Percentiles rank a stretch among this genome's conserved stretches.
Conservation (phyloP, 1,140 invertebrate genomes). For the Globodera ellingtonae region DNA sequence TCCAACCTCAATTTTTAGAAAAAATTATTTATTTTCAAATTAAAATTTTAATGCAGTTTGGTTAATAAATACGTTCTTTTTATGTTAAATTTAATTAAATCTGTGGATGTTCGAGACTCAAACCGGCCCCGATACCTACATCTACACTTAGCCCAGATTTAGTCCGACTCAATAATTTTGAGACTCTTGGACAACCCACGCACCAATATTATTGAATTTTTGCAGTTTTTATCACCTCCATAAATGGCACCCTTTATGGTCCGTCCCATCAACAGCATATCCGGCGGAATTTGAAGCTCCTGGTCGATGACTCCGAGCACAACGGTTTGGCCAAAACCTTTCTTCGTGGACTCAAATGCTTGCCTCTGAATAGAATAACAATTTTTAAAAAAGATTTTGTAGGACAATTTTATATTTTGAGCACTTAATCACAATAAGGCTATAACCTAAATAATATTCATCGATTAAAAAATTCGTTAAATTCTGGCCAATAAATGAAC, state of each 20-base stretch:
- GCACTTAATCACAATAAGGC: slow-evolving; percentile 70
- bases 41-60: too few relatives aligned
- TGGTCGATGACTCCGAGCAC: slow-evolving; percentile 77
- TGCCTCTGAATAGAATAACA: slow-evolving; percentile 88
- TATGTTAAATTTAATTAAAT: background rate
- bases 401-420: slow-evolving; percentile 73
- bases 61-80: too few relatives aligned
- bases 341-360: slow-evolving; percentile 92
- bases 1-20: slow-evolving; percentile 75
- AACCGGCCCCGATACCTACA: too few relatives aligned
- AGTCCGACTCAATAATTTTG: too few relatives aligned
- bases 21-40: too few relatives aligned
- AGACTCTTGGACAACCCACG: too few relatives aligned
- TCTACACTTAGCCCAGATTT: too few relatives aligned
- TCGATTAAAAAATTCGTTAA: slow-evolving; percentile 64
- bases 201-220: slow-evolving; percentile 70
- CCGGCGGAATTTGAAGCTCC: slow-evolving; percentile 68
- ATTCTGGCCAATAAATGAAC: slow-evolving; percentile 87
- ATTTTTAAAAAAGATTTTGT: slow-evolving; percentile 90
- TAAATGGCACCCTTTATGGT: slow-evolving; percentile 76
- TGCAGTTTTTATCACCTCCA: slow-evolving; percentile 91
- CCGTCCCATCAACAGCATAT: slow-evolving; percentile 70
- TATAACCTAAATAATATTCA: too few relatives aligned
- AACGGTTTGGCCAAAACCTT: slow-evolving; percentile 82
- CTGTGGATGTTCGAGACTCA: background rate